These are phyloP conservation scores for Acinonyx jubatus DNA, from an alignment of 2,113 vertebrate species.

Conservation along the genomic window DNA sequence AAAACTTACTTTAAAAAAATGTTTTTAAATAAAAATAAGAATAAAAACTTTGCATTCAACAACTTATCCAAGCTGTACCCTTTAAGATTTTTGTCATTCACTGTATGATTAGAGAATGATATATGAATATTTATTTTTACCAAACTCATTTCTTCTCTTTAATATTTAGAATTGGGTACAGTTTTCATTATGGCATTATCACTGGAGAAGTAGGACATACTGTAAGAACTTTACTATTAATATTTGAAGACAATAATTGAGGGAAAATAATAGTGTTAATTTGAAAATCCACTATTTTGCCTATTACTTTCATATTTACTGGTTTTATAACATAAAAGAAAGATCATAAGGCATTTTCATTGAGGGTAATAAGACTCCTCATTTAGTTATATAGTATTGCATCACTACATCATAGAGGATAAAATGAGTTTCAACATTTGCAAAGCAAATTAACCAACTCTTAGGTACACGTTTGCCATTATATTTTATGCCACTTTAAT, in stretches of 20 bases:
- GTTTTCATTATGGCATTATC: neutral
- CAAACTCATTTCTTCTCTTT: neutral
- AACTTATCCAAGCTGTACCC: neutral
- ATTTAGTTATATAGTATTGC: neutral
- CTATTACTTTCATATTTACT: constrained; percentile 4
- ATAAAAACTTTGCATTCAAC: neutral
- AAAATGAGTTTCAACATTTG: constrained; percentile 47
- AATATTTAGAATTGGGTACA: constrained; percentile 13
- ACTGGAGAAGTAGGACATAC: neutral
- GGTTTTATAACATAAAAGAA: constrained; percentile 13
- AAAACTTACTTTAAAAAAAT: no score
- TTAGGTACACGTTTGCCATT: neutral
- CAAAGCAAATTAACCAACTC: neutral
- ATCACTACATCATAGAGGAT: constrained; percentile 35
- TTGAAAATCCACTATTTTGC: neutral
- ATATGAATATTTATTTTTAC: neutral
- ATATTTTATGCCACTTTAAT: neutral
- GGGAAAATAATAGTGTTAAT: constrained; percentile 10
- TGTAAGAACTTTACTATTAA: neutral
- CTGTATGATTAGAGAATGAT: neutral
- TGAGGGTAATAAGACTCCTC: neutral
- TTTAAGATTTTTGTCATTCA: neutral
- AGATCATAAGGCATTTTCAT: constrained; percentile 18
- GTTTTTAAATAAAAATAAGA: neutral
- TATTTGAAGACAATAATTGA: constrained; percentile 26